Base-by-base conservation (phyloP, 2,113 vertebrate genomes). In the Odontesthes bonariensis region DNA sequence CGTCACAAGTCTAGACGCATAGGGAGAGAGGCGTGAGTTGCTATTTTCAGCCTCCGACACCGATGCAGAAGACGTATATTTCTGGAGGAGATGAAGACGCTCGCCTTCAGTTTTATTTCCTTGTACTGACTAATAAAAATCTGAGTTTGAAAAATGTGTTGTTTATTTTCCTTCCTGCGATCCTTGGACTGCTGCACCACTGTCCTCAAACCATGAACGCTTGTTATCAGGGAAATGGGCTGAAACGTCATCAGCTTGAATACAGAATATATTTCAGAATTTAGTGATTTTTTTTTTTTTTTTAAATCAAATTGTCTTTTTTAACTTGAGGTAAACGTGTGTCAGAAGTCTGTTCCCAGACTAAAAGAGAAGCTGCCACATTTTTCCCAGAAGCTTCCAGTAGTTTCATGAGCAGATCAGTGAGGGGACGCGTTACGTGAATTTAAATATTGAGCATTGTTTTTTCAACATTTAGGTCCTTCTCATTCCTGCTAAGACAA, bases 71-170 rank as follows among this genome's bases (percentile, higher is more conserved):
- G 85, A 87, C 70, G 79, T 85, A 49, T 71, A 79, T 86, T 83
- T 91, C 88, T 77, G 83, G 75, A 73, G 71, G 53, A 44, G 83
- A 81, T 65, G 86, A 91, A 91, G 91, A 90, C 68, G 54, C 74
- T 79, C 83, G 46, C 53, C 86, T 84, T 82, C 82, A 82, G 57
- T 86, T 89, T 90, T 68, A 20, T 91, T 91, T 88, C 90, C 77
- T 83, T 95, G 93, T 93, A 89, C 86, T 93, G 91, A 88, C 80
- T 75, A 95, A 95, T 95, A 95, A 95, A 94, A 87, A 79, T 84
- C 82, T 92, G 65, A 91, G 85, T 94, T 93, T 91, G 73, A 88
- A 92, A 93, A 77, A 64, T 58, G 83, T 92, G 83, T 89, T 38
- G 83, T 69, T 73, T 61, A 19, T 20, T 55, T 27, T 56, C 20